Evolutionary conservation across 2,113 vertebrate species (phyloP), one percentile per base, ranked within the genome.

Genomic region (Epinephelus cyanopodus): DNA sequence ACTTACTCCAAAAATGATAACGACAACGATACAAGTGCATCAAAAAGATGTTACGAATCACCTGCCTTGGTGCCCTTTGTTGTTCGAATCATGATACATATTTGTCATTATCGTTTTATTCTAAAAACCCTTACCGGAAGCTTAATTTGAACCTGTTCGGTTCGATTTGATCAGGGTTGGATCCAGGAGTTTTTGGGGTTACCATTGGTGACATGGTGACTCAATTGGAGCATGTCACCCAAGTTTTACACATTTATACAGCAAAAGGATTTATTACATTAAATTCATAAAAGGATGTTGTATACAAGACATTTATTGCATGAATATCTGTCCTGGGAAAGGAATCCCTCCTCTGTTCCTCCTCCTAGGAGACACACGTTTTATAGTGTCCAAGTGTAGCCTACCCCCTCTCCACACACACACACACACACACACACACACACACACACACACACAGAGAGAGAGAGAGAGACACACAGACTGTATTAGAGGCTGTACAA

Each of bases 31-130:
- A 21, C 3, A 0, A 37, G 3, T 29, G 2, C 2, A 37, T 65
- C 0, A 6, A 4, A 27, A 0, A 12, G 3, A 19, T 7, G 19
- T 11, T 13, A 11, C 47, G 3, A 42, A 47, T 23, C 1, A 7
- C 7, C 2, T 6, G 7, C 9, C 0, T 0, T 11, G 2, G 1
- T 19, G 5, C 3, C 11, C 63, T 42, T 0, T 2, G 3, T 5
- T 39, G 3, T 3, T 18, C 11, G 42, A 77, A 48, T 14, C 2
- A 62, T 1, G 10, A 23, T 0, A 33, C 12, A 25, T 1, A 56
- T 9, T 60, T 7, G 18, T 50, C 1, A 68, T 5, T 17, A 0
- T 19, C 0, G 0, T 62, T 65, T 58, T 56, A 83, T 65, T 82
- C 52, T 6, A 65, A 39, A 83, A 80, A 67, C 50, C 0, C 0